Conservation (phyloP, 1,140 invertebrate species). For the Glossosoma conforme region DNA sequence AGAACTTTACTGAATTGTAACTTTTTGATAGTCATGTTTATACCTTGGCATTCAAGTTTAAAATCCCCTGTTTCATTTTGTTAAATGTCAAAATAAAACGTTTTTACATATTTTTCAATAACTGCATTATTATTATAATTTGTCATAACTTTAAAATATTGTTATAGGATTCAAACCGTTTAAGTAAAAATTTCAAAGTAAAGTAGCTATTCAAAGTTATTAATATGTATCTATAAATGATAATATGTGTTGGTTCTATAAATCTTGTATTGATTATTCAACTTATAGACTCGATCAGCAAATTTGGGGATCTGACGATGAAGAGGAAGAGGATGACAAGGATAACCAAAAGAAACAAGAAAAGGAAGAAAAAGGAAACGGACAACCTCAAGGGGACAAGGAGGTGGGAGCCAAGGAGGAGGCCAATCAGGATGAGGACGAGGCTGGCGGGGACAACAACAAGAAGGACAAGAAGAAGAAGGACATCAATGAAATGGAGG, state of each 20-base stretch:
- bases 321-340: constrained; percentile 62
- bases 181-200: too few species aligned
- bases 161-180: too few species aligned
- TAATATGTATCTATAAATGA: too few species aligned
- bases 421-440: constrained; percentile 62
- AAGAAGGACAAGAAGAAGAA: constrained; percentile 59
- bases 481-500: constrained; percentile 74
- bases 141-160: too few species aligned
- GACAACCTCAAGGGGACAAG: constrained; percentile 50
- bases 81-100: too few species aligned
- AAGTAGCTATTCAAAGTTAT: too few species aligned
- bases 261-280: constrained; percentile 19
- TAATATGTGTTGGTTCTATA: not conserved
- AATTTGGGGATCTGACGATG: constrained; percentile 85
- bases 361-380: constrained; percentile 53
- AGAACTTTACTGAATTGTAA: too few species aligned
- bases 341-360: constrained; percentile 56
- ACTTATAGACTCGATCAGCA: constrained; percentile 62
- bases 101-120: too few species aligned
- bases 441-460: constrained; percentile 50
- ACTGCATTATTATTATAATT: too few species aligned
- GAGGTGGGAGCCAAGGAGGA: constrained; percentile 70
- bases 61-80: too few species aligned
- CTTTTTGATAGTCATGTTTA: too few species aligned
- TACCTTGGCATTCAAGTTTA: too few species aligned